Base-by-base conservation (phyloP, 1,140 invertebrate genomes). In the Euwallacea fornicatus region DNA sequence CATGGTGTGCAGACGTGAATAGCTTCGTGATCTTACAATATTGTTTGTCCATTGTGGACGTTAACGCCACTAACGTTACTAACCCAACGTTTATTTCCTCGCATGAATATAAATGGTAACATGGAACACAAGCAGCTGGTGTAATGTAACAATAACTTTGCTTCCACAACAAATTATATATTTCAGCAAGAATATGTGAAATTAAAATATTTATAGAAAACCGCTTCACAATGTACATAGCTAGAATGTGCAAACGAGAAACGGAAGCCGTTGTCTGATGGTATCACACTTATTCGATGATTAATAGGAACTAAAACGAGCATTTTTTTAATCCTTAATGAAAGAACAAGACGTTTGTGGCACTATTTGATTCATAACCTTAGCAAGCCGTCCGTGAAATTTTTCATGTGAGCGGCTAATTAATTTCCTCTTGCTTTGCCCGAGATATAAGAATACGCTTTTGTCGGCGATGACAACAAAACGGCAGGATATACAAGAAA, bases 201-300 rank as follows among this genome's bases (percentile, higher is more conserved):
- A 33, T 33, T 33, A 33, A 33, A 33, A 33, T 33, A 33, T 33
- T 33, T 33, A 33, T 33, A 33, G 21, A 33, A 2, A 33, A 33
- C 21, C 21, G 21, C 21, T 33, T 4, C 21, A 33, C 21, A 33
- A 33, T 33, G 21, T 33, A 53, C 50, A 53, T 15, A 53, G 6
- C 6, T n/a, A 11, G 50, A 11, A 53, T 53, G 10, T 15, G 55
- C 55, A 56, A 58, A 58, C 13, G 21, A 58, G 21, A 15, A 58
- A 33, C n/a, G 55, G 55, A 58, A 58, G 55, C 16, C 9, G 10
- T 58, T 58, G 55, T 58, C 55, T 11, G 55, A 58, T 58, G 21
- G 7, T 15, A 58, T 58, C 55, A 58, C n/a, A 10, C 10, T 21
- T 21, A 33, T 16, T 16, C 55, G 55, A 58, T 58, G 55, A 58